Percentiles rank a stretch among this genome's conserved stretches.
Evolutionary conservation across 2,113 vertebrate genomes (phyloP).

Genomic region (Nycticryphes semicollaris): DNA sequence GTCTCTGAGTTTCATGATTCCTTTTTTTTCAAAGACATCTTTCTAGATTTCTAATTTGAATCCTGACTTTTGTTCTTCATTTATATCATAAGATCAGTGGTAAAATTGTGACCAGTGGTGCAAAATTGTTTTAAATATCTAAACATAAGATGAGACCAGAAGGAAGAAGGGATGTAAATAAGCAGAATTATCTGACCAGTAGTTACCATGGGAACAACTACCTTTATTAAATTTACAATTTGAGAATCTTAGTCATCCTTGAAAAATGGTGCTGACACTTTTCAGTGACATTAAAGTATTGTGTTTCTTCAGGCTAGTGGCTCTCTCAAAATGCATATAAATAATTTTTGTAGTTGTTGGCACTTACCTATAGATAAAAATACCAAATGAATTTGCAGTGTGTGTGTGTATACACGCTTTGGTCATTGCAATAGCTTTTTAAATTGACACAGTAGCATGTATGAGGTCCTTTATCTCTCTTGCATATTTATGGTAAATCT

Average conservation of each 20-base stretch:
- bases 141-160: background rate
- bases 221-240: background rate
- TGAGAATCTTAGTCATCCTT: background rate
- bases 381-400: background rate
- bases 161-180: background rate
- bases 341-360: background rate
- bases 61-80: background rate
- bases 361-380: background rate
- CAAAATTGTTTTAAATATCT: background rate
- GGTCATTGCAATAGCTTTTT: background rate
- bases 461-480: background rate
- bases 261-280: background rate
- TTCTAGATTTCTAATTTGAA: background rate
- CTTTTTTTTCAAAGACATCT: background rate
- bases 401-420: background rate
- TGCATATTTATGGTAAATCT: constrained; percentile 20
- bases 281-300: background rate
- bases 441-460: background rate
- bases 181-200: background rate
- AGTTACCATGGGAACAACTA: background rate
- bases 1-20: background rate
- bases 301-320: background rate
- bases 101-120: background rate
- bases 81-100: background rate
- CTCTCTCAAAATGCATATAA: background rate